Evolutionary conservation across 2,797 vertebrate species (phyloP), one percentile per base, ranked within the genome.

Genomic region (Ceryle rudis): DNA sequence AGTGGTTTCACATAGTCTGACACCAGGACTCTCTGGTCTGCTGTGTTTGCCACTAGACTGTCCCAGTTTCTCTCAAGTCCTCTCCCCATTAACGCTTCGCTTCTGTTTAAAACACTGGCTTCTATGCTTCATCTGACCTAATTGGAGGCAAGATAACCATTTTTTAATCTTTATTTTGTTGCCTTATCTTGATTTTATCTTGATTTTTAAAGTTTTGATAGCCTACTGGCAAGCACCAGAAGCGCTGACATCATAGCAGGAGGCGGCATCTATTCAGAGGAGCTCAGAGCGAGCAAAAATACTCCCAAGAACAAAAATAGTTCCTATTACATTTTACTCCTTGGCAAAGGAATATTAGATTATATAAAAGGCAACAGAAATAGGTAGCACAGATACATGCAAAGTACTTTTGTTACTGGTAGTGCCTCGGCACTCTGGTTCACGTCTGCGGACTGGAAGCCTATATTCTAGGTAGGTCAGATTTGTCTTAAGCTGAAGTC

Each of bases 251-350:
- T 96, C 96, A 95, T 84, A 28, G 51, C 70, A 96, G 93, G 94
- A 95, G 95, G 96, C 82, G 96, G 94, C 94, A 95, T 93, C 94
- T 97, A 96, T 95, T 95, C 90, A 62, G 55, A 80, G 94, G 73
- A 90, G 83, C 87, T 94, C 62, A 52, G 85, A 95, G 95, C 77
- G 70, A 95, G 92, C 86, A 97, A 70, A 96, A 94, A 94, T 73
- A 96, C 83, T 91, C 88, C 85, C 88, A 72, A 57, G 80, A 86
- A 62, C 81, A 70, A 77, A 92, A 96, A 96, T 97, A 97, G 95
- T 89, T 73, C 87, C 77, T 42, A 82, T 96, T 95, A 86, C 90
- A 95, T 81, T 78, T 85, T 89, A 85, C 58, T 93, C 44, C 55
- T 84, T 97, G 91, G 94, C 90, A 96, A 93, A 81, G 86, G 35